These are phyloP conservation scores for Erpobdella octoculata DNA, from an alignment of 2,888 invertebrate species.

Conservation along the genomic window DNA sequence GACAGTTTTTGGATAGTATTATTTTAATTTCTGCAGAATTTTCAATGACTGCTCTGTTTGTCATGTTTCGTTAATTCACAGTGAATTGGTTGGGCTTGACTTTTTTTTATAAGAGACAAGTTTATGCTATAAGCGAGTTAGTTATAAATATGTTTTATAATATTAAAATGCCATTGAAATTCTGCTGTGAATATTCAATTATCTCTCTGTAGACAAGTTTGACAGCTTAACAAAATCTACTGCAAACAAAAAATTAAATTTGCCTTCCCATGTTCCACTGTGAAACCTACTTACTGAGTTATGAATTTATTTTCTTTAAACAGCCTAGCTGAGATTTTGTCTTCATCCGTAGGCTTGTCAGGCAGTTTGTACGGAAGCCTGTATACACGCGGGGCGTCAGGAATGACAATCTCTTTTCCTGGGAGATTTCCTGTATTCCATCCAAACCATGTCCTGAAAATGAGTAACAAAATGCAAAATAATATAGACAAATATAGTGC, in stretches of 20 bases:
- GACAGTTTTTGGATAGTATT: too few species aligned
- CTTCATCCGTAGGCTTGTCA: conserved; percentile 39
- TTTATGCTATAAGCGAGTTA: too few species aligned
- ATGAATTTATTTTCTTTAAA: conserved; percentile 45
- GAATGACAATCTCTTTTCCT: conserved; percentile 45
- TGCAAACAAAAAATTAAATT: too few species aligned
- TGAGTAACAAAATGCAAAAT: background rate
- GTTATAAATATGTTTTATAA: too few species aligned
- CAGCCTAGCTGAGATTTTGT: conserved; percentile 43
- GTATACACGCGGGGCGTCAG: conserved; percentile 50
- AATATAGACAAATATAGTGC: background rate
- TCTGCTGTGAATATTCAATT: background rate
- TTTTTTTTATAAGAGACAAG: too few species aligned
- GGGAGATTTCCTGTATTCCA: conserved; percentile 40
- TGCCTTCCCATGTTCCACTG: too few species aligned
- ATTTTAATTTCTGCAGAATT: too few species aligned
- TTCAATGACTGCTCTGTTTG: too few species aligned
- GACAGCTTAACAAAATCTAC: too few species aligned
- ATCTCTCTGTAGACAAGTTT: background rate
- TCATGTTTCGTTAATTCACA: too few species aligned
- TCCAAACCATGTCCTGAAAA: conserved; percentile 47
- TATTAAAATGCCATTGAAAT: background rate
- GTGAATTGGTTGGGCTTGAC: too few species aligned
- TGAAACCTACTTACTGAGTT: too few species aligned
- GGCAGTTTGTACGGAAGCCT: conserved; percentile 42